Percentiles rank a stretch among this genome's conserved stretches.
phyloP scores from a whole-genome alignment of 2,113 vertebrate genomes.

The Callopanchax toddi region DNA sequence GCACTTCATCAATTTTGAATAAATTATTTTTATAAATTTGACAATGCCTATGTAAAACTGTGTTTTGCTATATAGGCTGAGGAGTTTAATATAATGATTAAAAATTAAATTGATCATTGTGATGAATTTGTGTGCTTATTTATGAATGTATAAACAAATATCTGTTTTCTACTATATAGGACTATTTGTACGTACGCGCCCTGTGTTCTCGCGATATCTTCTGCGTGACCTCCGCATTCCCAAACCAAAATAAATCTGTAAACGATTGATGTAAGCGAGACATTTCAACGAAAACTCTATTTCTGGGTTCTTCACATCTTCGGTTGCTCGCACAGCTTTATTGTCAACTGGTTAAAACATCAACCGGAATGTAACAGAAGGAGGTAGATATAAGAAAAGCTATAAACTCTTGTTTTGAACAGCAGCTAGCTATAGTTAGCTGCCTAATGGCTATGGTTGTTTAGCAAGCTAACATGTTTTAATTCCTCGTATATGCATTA shows the following conservation, averaged over 20 bases:
- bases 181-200: too few species aligned
- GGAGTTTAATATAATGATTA: neutral
- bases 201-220: conserved; percentile 51
- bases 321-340: too few species aligned
- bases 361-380: conserved; percentile 23
- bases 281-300: neutral
- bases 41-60: neutral
- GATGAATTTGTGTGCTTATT: neutral
- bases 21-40: neutral
- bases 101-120: neutral
- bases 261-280: neutral
- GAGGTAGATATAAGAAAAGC: conserved; percentile 36
- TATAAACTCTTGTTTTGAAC: neutral
- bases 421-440: conserved; percentile 20
- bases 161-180: too few species aligned
- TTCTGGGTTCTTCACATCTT: fast-evolving
- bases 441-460: neutral
- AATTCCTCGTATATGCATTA: neutral
- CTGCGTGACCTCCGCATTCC: conserved; percentile 1
- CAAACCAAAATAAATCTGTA: conserved; percentile 45
- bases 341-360: too few species aligned
- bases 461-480: conserved; percentile 1
- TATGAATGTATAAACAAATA: neutral
- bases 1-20: conserved; percentile 10
- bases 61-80: conserved; percentile 1